Evolutionary conservation across 2,797 vertebrate species (phyloP), one percentile per base, ranked within the genome.

Genomic region (Hoplostethus atlanticus): DNA sequence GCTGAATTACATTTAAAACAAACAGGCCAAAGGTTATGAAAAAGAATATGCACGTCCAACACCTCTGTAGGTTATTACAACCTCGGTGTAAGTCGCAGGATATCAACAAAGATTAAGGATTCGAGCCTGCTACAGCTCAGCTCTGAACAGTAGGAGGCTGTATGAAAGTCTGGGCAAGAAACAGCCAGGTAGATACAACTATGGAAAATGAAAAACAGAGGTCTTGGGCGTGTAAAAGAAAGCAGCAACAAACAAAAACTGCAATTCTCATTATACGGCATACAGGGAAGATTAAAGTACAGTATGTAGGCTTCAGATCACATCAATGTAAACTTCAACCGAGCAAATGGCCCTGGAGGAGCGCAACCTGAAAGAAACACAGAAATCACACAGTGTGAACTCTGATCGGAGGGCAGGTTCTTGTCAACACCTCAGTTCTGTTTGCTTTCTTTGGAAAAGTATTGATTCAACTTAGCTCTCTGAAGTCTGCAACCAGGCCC

Each of bases 391-490:
- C 80, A 74, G 85, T 70, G 16, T 74, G 72, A 83, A 76, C 75
- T 77, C 74, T 76, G 84, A 86, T 85, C 46, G 56, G 57, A 63
- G 78, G 82, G 86, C 68, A 71, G 73, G 46, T 71, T 65, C 71
- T 76, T 54, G 51, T 83, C 83, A 83, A 84, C 83, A 85, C 70
- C 81, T 85, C 75, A 13, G 8, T 63, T 73, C 79, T 80, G 69
- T 86, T 86, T 84, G 62, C 81, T 82, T 81, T 82, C 76, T 77
- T 76, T 86, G 64, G 75, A 57, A 85, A 85, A 86, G 78, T 87
- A 89, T 91, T 84, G 90, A 92, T 89, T 87, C 55, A 79, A 47
- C 73, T 64, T 76, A 69, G 76, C 72, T 78, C 71, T 89, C 73
- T 89, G 74, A 87, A 86, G 87, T 89, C 76, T 71, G 77, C 57